Evolutionary conservation across 2,113 vertebrate species (phyloP).

Genomic region (Daphoenositta chrysoptera): DNA sequence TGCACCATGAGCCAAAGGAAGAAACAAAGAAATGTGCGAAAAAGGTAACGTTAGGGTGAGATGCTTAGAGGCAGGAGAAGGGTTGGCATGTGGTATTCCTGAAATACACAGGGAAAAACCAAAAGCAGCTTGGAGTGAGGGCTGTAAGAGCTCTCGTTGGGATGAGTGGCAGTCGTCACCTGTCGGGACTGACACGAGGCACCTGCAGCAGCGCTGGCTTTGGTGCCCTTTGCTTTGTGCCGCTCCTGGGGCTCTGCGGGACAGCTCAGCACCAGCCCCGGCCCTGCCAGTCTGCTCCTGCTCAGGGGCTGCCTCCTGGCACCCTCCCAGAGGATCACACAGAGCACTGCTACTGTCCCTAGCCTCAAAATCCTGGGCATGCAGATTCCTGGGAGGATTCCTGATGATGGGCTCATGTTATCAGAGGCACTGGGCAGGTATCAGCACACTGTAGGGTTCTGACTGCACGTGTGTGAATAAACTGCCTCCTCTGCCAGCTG

Average conservation of each 20-base stretch:
- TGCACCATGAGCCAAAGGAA: not conserved
- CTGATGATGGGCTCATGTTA: too few species aligned
- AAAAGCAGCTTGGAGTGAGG: not conserved
- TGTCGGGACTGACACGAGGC: not conserved
- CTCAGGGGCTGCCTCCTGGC: not conserved
- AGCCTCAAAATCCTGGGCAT: not conserved
- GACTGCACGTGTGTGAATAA: fast-evolving
- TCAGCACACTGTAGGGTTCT: not conserved
- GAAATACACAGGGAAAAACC: not conserved
- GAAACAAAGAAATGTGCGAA: not conserved
- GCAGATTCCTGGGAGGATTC: not conserved
- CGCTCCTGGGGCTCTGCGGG: not conserved
- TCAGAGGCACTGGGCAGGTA: not conserved
- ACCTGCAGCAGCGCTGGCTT: not conserved
- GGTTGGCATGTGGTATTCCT: not conserved
- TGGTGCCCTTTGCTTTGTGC: not conserved
- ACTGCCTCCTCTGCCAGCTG: not conserved
- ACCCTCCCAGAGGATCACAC: not conserved
- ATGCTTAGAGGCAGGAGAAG: not conserved
- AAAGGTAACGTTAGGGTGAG: not conserved
- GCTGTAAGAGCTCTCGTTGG: not conserved
- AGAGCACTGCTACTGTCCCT: not conserved
- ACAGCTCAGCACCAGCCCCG: not conserved
- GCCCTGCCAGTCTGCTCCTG: not conserved
- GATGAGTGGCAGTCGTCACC: not conserved